Evolutionary conservation across 37 sponge, comb jelly and placozoan genomes (phyloP), one percentile per base, ranked within the genome.

Genomic region (Lycopodina hypogea): DNA sequence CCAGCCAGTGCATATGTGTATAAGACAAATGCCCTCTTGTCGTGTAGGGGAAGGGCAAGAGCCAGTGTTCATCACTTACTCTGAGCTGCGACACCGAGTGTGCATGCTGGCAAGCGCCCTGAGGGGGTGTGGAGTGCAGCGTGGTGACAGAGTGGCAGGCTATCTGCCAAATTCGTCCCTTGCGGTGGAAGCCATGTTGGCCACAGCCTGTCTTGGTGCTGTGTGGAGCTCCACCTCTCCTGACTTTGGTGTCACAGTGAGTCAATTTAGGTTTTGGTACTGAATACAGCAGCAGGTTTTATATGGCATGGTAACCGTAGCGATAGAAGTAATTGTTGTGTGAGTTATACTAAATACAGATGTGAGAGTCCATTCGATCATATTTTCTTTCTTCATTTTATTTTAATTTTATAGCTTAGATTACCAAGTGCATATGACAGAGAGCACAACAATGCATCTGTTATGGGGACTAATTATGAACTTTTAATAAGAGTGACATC

Each of bases 141-240:
- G 74, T 53, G 99, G 96, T 9, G 99, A 98, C 72, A 71, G 89
- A 24, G 91, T 98, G 58, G 96, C 75, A 1, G 97, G 99, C 0
- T 98, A 98, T 62, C 80, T 98, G 0, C 99, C 99, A 30, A 98
- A 98, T 78, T 89, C 86, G 42, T 67, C 85, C 24, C 71, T 93
- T 38, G 96, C 99, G 9, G 89, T 98, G 56, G 94, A 91, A 56
- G 96, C 96, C 69, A 98, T 98, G 99, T 60, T 98, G 71, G 99
- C 99, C 11, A 80, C 91, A 2, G 79, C 94, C 23, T 91, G 92
- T 62, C 71, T 98, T 0, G 99, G 99, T 35, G 99, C 94, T 11
- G 76, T 91, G 18, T 98, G 99, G 99, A 95, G 94, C 77, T 93
- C 92, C 37, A 93, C 99, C 26, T 93, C 99, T 24, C 99, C 99